Evolutionary conservation across 1,140 invertebrate genomes (phyloP), one percentile per base, ranked within the genome.

Genomic region (Pectinophora gossypiella): DNA sequence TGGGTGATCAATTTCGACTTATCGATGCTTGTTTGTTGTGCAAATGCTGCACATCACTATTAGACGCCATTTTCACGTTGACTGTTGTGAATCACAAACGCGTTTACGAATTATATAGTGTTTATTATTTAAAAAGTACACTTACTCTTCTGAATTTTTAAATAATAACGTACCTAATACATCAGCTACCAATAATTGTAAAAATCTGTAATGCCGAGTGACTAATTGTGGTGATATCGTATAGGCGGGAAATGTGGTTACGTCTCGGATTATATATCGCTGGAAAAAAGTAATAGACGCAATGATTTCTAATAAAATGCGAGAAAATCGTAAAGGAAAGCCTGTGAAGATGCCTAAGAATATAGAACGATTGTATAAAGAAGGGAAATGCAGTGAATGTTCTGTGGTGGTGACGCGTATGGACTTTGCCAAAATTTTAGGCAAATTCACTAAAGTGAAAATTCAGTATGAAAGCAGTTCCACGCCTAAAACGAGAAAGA

Each of bases 221-320:
- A 32, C 9, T 32, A 44, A 1, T 44, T 20, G 1, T 20, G 19
- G 42, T 44, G 19, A 21, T 15, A 40, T 40, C 36, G 36, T 59
- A 63, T 84, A 84, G 81, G 85, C 85, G 85, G 85, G 85, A 88
- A 88, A 88, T 85, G 84, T 88, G 74, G 68, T 68, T 68, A 66
- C 64, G 60, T 70, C 73, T 50, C 54, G 59, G 36, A 15, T 40
- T 9, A 12, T n/a, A n/a, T 73, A 61, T 56, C 65, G 65, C 50
- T 72, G 13, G 15, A 15, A 40, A 40, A 40, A 16, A 16, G n/a
- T 43, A 12, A 5, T 27, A 27, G 13, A 13, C 16, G 56, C 20
- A 53, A 84, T 83, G 78, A 83, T 83, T 67, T 69, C 79, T n/a
- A 68, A 67, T 35, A 79, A 71, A 58, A 42, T 58, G 48, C 59